Evolutionary conservation across 2,797 vertebrate genomes (phyloP).

Genomic region (Todus mexicanus): DNA sequence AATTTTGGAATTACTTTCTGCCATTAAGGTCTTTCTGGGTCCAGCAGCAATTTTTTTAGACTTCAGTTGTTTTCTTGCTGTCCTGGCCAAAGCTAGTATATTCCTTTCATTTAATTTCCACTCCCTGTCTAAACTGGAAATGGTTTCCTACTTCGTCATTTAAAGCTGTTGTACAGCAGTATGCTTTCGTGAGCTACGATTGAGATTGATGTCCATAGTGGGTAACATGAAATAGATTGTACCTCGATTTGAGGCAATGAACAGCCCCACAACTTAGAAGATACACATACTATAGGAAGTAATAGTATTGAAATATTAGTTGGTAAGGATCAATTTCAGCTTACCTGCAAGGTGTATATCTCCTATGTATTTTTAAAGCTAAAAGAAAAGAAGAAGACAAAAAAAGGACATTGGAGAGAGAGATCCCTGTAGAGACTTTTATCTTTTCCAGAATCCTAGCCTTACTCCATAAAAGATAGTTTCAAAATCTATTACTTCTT

Average conservation of each 20-base stretch:
- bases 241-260: neutral
- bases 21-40: neutral
- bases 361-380: conserved; percentile 20
- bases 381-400: too few relatives aligned
- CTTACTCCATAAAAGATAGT: neutral
- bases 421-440: neutral
- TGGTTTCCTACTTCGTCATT: conserved; percentile 30
- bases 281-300: neutral
- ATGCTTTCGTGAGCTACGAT: neutral
- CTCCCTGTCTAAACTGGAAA: neutral
- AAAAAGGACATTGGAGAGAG: neutral
- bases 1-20: neutral
- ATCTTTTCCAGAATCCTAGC: neutral
- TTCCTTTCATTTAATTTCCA: conserved; percentile 31
- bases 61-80: neutral
- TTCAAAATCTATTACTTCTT: neutral
- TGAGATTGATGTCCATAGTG: conserved; percentile 27
- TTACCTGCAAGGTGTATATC: neutral
- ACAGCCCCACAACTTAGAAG: neutral
- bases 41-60: neutral
- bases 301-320: conserved; percentile 23
- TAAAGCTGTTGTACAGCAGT: neutral
- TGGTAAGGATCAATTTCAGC: neutral
- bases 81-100: neutral
- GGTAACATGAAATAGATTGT: neutral